Percentiles rank a stretch among this genome's conserved stretches.
phyloP scores from a whole-genome alignment of 2,888 invertebrate genomes.

The Eilema caniola region DNA sequence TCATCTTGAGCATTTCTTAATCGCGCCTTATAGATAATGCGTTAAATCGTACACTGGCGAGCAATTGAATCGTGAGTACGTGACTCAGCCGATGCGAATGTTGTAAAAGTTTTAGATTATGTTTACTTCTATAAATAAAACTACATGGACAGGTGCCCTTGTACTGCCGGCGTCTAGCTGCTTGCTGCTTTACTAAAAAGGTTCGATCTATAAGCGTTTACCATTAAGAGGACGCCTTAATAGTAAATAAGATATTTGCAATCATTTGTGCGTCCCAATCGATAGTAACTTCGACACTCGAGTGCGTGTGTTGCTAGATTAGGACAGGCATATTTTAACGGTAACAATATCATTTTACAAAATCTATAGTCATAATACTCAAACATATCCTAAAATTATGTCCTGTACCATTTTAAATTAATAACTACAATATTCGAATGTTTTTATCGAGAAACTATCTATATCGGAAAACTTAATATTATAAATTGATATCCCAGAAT shows the following conservation, averaged over 20 bases:
- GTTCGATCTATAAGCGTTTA: constrained; percentile 52
- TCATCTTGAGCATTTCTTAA: constrained; percentile 60
- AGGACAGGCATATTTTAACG: not conserved
- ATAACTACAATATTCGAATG: not conserved
- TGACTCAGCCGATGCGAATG: constrained; percentile 59
- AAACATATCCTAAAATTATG: not conserved
- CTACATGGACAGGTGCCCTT: constrained; percentile 60
- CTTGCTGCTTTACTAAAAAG: constrained; percentile 65
- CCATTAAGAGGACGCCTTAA: constrained; percentile 27
- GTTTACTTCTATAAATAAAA: constrained; percentile 62
- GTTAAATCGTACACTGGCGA: constrained; percentile 51
- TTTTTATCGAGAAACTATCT: not conserved
- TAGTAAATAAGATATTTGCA: not conserved
- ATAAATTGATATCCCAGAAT: not conserved
- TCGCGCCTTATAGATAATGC: constrained; percentile 53
- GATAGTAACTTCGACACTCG: not conserved
- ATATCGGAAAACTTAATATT: not conserved
- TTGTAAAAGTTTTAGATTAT: constrained; percentile 59
- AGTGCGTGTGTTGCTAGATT: not conserved
- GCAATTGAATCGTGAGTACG: constrained; percentile 56
- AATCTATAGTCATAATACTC: not conserved
- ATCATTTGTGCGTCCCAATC: not conserved
- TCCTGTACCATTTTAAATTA: not conserved
- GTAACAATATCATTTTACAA: not conserved
- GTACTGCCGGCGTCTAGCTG: constrained; percentile 64